These are phyloP conservation scores for Cremastinae sp. DNA, from an alignment of 2,888 invertebrate species.

Conservation along the genomic window DNA sequence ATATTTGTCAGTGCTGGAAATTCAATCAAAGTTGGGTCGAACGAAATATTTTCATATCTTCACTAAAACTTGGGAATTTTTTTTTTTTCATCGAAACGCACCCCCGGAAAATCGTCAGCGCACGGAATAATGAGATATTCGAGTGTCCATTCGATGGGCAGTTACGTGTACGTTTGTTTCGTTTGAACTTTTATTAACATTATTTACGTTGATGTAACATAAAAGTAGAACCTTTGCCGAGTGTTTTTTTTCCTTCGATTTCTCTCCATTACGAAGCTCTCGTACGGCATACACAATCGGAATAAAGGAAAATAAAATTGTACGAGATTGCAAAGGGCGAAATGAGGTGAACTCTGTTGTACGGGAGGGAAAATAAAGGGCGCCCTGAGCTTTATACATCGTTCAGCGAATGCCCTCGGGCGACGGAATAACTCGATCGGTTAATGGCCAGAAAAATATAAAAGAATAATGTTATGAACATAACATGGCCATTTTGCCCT, in stretches of 20 bases:
- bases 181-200: background rate
- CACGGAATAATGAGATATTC: background rate
- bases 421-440: constrained; percentile 40
- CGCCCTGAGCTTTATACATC: constrained; percentile 30
- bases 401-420: constrained; percentile 38
- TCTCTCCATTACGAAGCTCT: background rate
- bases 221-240: constrained; percentile 20
- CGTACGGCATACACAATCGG: background rate
- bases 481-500: constrained; percentile 40
- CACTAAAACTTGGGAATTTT: too few relatives aligned
- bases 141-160: background rate
- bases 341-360: constrained; percentile 13
- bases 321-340: constrained; percentile 12
- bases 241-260: constrained; percentile 15
- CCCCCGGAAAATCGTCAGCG: too few relatives aligned
- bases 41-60: too few relatives aligned
- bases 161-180: background rate
- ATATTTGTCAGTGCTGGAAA: too few relatives aligned
- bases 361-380: constrained; percentile 5
- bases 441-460: constrained; percentile 51
- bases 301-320: constrained; percentile 22
- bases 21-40: too few relatives aligned
- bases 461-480: constrained; percentile 32
- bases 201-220: constrained; percentile 20
- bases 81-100: too few relatives aligned